phyloP scores from a whole-genome alignment of 37 sponge, comb jelly and placozoan species.

The Tethya wilhelma region DNA sequence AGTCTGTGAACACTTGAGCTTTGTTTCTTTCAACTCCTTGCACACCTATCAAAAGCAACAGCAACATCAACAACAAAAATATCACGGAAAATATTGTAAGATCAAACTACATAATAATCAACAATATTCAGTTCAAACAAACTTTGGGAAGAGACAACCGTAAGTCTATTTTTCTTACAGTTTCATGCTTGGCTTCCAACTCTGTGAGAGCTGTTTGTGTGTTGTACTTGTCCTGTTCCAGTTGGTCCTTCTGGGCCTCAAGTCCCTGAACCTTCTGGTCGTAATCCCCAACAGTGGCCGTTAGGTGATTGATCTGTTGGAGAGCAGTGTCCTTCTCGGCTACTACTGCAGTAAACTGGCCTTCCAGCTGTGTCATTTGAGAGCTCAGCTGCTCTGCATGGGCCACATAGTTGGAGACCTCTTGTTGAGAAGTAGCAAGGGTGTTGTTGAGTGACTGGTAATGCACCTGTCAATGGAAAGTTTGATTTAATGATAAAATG shows the following conservation, averaged over 20 bases:
- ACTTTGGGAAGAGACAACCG: too few relatives aligned
- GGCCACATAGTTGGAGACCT: slow-evolving; percentile 15
- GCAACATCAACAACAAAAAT: too few relatives aligned
- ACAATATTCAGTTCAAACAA: too few relatives aligned
- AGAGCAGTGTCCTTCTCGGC: slow-evolving; percentile 18
- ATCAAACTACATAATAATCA: too few relatives aligned
- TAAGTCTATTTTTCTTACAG: slow-evolving; percentile 34
- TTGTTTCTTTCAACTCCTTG: not conserved
- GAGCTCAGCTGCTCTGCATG: slow-evolving; percentile 26
- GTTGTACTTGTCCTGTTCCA: slow-evolving; percentile 64
- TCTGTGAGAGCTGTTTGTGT: slow-evolving; percentile 48
- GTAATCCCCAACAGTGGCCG: slow-evolving; percentile 14
- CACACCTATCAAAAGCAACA: not conserved
- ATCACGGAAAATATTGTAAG: too few relatives aligned
- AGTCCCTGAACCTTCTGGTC: slow-evolving; percentile 43
- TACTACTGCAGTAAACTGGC: slow-evolving; percentile 16
- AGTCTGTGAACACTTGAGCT: not conserved
- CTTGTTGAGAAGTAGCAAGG: not conserved
- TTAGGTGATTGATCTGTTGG: not conserved
- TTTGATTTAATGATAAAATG: not conserved
- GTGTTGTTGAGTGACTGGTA: slow-evolving; percentile 17
- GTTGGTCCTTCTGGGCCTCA: slow-evolving; percentile 70
- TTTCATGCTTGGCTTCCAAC: slow-evolving; percentile 43
- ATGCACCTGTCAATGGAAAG: too few relatives aligned
- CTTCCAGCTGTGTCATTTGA: slow-evolving; percentile 15